Conservation (phyloP, 2,797 vertebrate genomes). For the Propithecus deckenii region DNA sequence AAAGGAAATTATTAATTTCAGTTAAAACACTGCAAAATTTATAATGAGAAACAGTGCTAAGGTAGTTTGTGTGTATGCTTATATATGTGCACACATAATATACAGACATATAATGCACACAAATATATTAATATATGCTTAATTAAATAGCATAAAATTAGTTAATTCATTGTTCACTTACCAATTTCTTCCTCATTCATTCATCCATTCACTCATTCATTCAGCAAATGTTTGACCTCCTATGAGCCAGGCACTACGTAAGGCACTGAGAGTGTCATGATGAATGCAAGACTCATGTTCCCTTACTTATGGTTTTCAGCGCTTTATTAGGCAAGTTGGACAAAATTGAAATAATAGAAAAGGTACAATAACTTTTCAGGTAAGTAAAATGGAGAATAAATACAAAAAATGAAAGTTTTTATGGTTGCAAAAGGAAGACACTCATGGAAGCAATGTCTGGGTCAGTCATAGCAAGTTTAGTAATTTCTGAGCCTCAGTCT, state of each 20-base stretch:
- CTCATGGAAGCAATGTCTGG: neutral
- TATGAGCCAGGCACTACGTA: neutral
- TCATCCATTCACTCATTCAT: neutral
- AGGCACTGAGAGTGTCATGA: neutral
- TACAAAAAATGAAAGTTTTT: neutral
- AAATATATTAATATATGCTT: neutral
- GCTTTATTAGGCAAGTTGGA: neutral
- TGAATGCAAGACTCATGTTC: neutral
- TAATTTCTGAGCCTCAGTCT: neutral
- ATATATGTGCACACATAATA: neutral
- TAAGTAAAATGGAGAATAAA: neutral
- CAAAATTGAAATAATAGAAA: neutral
- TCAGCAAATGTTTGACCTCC: neutral
- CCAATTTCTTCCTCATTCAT: neutral
- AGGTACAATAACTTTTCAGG: neutral
- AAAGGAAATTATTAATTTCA: neutral
- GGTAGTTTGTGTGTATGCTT: neutral
- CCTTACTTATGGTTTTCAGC: neutral
- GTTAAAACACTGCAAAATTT: neutral
- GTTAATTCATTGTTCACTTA: neutral
- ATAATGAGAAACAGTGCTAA: neutral
- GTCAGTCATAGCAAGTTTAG: neutral
- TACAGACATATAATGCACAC: neutral
- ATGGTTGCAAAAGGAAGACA: neutral
- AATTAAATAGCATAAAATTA: neutral